Evolutionary conservation across 2,888 invertebrate genomes (phyloP).

Genomic region (Hesperia comma): DNA sequence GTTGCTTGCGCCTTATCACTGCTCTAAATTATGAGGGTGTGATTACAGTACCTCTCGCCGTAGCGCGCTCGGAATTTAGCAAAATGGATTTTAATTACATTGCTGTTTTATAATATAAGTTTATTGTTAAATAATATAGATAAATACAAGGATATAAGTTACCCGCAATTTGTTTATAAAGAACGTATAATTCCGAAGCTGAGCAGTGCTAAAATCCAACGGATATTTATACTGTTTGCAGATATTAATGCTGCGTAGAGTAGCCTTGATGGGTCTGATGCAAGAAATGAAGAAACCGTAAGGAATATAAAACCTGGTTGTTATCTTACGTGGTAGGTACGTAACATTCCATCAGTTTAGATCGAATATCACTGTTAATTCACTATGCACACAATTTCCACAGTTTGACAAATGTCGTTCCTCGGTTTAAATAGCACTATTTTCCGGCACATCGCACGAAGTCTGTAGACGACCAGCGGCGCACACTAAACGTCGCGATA

Average conservation of each 20-base stretch:
- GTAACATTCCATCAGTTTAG: conserved; percentile 72
- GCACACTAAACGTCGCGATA: conserved; percentile 79
- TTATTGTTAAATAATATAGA: neutral
- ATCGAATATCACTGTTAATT: conserved; percentile 68
- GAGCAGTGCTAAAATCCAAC: neutral
- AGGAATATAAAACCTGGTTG: conserved; percentile 53
- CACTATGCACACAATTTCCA: conserved; percentile 78
- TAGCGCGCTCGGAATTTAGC: neutral
- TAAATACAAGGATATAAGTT: neutral
- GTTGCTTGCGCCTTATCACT: conserved; percentile 41
- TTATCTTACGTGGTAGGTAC: conserved; percentile 70
- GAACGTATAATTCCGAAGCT: neutral
- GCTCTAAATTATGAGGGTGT: conserved; percentile 34
- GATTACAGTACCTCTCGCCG: conserved; percentile 15
- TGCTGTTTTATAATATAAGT: neutral
- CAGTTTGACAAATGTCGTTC: conserved; percentile 61
- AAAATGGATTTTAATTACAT: neutral
- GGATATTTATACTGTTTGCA: neutral
- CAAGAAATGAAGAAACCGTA: conserved; percentile 15
- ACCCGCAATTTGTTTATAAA: neutral
- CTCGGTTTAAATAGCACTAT: conserved; percentile 70
- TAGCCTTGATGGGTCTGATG: neutral
- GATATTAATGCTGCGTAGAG: conserved; percentile 8
- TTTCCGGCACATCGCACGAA: conserved; percentile 75
- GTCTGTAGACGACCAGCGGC: conserved; percentile 68